Evolutionary conservation across 2,888 invertebrate species (phyloP), one percentile per base, ranked within the genome.

Genomic region (Dromius quadrimaculatus): DNA sequence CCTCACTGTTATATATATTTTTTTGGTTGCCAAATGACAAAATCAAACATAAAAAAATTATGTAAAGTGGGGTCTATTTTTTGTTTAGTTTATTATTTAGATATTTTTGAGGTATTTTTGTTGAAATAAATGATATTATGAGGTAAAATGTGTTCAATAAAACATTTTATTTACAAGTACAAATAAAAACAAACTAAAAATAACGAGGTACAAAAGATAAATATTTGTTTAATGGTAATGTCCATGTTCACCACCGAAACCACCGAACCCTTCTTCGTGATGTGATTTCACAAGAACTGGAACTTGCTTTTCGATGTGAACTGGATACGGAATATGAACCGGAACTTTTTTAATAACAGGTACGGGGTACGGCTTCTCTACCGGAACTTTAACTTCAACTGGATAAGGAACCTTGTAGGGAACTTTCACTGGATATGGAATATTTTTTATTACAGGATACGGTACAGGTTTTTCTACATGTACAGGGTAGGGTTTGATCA

Each of bases 311-410:
- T 87, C 86, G 0, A 89, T 85, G 70, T 84, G 79, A 17, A 88
- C 86, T 0, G 88, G 89, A 0, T 87, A 85, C 0, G 88, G 87
- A 1, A 81, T 78, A 47, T 76, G 74, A 43, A 79, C 76, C 22
- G 80, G 81, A 2, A 85, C 84, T 41, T 85, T 86, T 74, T 87
- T 84, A 68, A 85, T 83, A 0, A 90, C 87, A 70, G 84, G 80
- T 8, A 89, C 87, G 0, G 89, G 89, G 0, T 87, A 86, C 0
- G 85, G 86, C 62, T 87, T 85, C 45, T 87, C 85, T 1, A 82
- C 80, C 13, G 81, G 79, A 45, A 78, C 78, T 45, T 79, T 77
- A 3, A 81, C 75, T 74, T 79, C 76, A 63, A 43, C 73, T 9
- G 68, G 66, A 8, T 68, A 68, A n/a, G 68, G 63, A 4, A 69